Evolutionary conservation across 1,140 invertebrate species (phyloP).

Genomic region (Drosophila pallidifrons): DNA sequence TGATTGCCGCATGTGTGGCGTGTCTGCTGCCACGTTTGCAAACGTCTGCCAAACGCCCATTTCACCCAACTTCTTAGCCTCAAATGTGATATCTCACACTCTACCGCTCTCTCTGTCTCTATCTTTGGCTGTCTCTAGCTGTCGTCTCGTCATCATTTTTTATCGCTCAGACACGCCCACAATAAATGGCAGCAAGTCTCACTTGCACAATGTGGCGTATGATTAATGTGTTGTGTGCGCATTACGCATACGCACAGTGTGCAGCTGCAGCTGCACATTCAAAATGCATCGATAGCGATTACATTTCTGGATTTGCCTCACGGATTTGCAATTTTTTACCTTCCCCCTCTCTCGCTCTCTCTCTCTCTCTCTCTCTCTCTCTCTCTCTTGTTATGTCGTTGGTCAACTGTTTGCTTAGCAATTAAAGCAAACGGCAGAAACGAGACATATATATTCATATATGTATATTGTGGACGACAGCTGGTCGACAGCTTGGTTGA

Average conservation of each 20-base stretch:
- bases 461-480: slow-evolving; percentile 4
- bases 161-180: slow-evolving; percentile 66
- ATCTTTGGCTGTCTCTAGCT: too few relatives aligned
- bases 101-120: too few relatives aligned
- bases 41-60: neutral
- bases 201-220: slow-evolving; percentile 73
- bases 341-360: too few relatives aligned
- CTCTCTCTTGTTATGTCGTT: too few relatives aligned
- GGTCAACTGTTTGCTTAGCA: slow-evolving; percentile 25
- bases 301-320: neutral
- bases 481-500: slow-evolving; percentile 21
- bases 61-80: neutral
- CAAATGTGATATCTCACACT: slow-evolving; percentile 1
- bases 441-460: neutral
- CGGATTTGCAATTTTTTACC: too few relatives aligned
- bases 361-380: too few relatives aligned
- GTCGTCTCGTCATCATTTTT: slow-evolving; percentile 62
- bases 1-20: slow-evolving; percentile 46
- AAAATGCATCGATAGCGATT: neutral
- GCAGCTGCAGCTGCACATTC: too few relatives aligned
- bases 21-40: neutral
- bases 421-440: slow-evolving; percentile 15
- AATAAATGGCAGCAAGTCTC: slow-evolving; percentile 14
- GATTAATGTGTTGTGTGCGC: slow-evolving; percentile 70
- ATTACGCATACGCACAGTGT: slow-evolving; percentile 41